phyloP scores from a whole-genome alignment of 2,797 vertebrate species.

The Pagetopsis macropterus region DNA sequence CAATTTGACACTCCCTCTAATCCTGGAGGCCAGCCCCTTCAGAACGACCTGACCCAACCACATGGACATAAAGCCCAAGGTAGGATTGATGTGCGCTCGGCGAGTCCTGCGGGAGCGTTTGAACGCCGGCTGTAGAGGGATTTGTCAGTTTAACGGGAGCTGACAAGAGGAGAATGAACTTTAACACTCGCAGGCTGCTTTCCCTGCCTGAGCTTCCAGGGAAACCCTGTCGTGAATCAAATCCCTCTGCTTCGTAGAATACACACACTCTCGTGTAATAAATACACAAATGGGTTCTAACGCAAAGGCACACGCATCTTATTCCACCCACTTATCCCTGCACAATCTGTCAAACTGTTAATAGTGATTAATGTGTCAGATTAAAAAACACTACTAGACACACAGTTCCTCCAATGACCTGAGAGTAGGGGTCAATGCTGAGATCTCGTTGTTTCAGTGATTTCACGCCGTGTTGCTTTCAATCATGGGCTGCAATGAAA shows the following conservation, averaged over 20 bases:
- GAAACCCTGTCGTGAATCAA: conserved; percentile 55
- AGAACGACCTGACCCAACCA: conserved; percentile 35
- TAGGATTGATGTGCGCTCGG: conserved; percentile 38
- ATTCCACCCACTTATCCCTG: conserved; percentile 32
- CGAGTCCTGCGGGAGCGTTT: conserved; percentile 44
- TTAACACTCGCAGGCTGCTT: conserved; percentile 65
- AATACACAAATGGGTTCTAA: conserved; percentile 21
- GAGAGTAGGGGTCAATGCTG: conserved; percentile 48
- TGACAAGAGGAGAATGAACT: conserved; percentile 66
- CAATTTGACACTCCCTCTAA: conserved; percentile 1
- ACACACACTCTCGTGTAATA: conserved; percentile 24
- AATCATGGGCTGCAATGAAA: conserved; percentile 63
- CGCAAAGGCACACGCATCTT: conserved; percentile 9
- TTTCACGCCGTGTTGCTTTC: conserved; percentile 73
- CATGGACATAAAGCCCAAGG: conserved; percentile 18
- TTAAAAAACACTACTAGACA: conserved; percentile 5
- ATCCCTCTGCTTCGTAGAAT: conserved; percentile 31
- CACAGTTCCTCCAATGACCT: conserved; percentile 43
- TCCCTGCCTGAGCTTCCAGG: conserved; percentile 70
- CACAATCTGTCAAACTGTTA: conserved; percentile 54
- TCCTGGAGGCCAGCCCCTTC: conserved; percentile 7
- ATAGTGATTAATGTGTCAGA: conserved; percentile 36
- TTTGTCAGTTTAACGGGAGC: conserved; percentile 67
- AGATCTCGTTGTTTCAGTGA: conserved; percentile 64
- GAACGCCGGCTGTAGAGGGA: conserved; percentile 39